Evolutionary conservation across 2,888 invertebrate genomes (phyloP).

Genomic region (Cheilosia variabilis): DNA sequence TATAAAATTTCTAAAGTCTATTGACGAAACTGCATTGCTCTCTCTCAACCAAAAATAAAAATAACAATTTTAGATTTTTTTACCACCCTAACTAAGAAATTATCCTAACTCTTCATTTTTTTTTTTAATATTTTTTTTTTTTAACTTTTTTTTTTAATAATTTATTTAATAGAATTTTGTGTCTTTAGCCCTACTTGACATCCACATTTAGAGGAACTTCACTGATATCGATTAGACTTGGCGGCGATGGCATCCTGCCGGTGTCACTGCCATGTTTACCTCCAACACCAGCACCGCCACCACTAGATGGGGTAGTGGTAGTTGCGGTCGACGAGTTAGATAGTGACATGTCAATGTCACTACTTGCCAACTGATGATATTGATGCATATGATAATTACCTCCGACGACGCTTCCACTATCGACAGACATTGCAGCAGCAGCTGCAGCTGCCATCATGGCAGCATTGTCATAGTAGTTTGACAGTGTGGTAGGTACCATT

Average conservation of each 20-base stretch:
- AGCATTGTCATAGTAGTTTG: constrained; percentile 83
- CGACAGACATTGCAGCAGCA: constrained; percentile 80
- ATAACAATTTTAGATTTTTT: constrained; percentile 74
- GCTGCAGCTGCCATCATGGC: constrained; percentile 83
- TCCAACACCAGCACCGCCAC: constrained; percentile 20
- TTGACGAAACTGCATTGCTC: constrained; percentile 54
- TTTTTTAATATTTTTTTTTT: constrained; percentile 64
- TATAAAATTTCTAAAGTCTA: constrained; percentile 31
- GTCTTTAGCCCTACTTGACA: constrained; percentile 82
- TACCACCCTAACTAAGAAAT: constrained; percentile 74
- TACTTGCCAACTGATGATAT: constrained; percentile 80
- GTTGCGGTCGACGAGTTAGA: constrained; percentile 71
- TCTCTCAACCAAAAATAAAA: constrained; percentile 62
- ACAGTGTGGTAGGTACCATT: constrained; percentile 77
- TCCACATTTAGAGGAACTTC: constrained; percentile 84
- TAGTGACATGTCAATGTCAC: constrained; percentile 76
- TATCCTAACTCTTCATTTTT: constrained; percentile 72
- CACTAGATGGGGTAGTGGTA: constrained; percentile 66
- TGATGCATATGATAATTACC: constrained; percentile 78
- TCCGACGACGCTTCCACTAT: constrained; percentile 58
- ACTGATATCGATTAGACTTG: constrained; percentile 83
- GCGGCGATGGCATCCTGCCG: constrained; percentile 80
- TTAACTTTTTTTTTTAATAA: constrained; percentile 74
- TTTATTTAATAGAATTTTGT: constrained; percentile 70
- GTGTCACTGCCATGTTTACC: constrained; percentile 63